These are phyloP conservation scores for Trogon surrucura DNA, from an alignment of 2,113 vertebrate species.

Conservation along the genomic window DNA sequence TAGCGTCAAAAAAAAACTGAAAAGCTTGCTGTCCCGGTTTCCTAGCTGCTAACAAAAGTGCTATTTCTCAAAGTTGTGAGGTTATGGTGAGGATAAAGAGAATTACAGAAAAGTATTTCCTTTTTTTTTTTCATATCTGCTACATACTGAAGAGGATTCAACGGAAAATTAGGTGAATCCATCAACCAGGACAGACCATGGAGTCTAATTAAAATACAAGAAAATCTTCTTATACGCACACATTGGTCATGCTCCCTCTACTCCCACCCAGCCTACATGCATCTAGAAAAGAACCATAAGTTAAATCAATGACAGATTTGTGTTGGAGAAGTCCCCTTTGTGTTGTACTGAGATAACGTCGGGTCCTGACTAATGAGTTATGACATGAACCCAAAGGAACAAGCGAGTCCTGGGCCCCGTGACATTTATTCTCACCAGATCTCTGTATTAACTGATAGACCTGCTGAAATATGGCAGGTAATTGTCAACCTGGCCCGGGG, in stretches of 20 bases:
- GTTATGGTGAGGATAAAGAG: neutral
- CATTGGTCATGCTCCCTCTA: neutral
- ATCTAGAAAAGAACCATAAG: neutral
- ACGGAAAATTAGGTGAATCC: neutral
- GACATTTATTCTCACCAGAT: neutral
- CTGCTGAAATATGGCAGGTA: neutral
- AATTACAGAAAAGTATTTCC: neutral
- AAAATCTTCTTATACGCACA: neutral
- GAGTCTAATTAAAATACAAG: neutral
- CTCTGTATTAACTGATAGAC: neutral
- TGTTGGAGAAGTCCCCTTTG: fast-evolving
- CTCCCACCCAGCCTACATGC: neutral
- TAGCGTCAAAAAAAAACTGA: neutral
- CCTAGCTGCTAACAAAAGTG: neutral
- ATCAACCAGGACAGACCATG: fast-evolving
- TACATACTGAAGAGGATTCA: neutral
- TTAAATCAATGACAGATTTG: neutral
- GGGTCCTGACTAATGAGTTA: neutral
- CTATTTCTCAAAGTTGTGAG: neutral
- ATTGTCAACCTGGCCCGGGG: neutral
- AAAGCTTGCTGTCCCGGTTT: neutral
- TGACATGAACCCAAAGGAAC: neutral
- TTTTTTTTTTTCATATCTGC: neutral
- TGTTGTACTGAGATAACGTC: neutral
- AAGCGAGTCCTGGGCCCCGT: neutral